phyloP scores from a whole-genome alignment of 2,888 invertebrate genomes.

The Aspidiotus destructor region DNA sequence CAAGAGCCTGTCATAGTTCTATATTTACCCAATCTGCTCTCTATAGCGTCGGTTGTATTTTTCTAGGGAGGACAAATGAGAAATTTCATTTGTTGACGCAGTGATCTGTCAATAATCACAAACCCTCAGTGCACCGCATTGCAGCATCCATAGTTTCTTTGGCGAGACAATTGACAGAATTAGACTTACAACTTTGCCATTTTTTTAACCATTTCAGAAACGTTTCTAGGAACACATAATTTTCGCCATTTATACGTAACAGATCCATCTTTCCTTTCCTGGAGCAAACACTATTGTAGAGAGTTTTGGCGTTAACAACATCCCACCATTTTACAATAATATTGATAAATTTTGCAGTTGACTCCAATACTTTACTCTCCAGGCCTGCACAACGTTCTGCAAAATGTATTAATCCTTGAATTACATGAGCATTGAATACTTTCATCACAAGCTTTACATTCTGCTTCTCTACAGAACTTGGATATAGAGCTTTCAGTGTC shows the following conservation, averaged over 20 bases:
- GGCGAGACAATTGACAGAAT: not conserved
- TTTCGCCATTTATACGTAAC: not conserved
- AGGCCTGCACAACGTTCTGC: not conserved
- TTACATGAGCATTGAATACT: not conserved
- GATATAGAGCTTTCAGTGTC: not conserved
- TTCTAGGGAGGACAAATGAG: not conserved
- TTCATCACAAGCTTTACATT: not conserved
- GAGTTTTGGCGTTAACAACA: not conserved
- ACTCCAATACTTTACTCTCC: not conserved
- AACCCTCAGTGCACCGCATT: not conserved
- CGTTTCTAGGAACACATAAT: not conserved
- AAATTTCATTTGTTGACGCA: not conserved
- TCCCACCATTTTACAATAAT: slow-evolving; percentile 5
- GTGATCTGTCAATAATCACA: not conserved
- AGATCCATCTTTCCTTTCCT: not conserved
- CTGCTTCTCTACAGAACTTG: not conserved
- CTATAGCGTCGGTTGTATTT: not conserved
- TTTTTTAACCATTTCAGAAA: not conserved
- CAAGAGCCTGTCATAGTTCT: not conserved
- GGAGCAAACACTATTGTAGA: not conserved
- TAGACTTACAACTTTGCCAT: not conserved
- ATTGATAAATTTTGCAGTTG: not conserved
- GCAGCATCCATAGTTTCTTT: not conserved
- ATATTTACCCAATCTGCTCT: slow-evolving; percentile 1
- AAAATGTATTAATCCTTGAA: not conserved